Evolutionary conservation across 2,888 invertebrate genomes (phyloP), one percentile per base, ranked within the genome.

Genomic region (Athripsodes cinereus): DNA sequence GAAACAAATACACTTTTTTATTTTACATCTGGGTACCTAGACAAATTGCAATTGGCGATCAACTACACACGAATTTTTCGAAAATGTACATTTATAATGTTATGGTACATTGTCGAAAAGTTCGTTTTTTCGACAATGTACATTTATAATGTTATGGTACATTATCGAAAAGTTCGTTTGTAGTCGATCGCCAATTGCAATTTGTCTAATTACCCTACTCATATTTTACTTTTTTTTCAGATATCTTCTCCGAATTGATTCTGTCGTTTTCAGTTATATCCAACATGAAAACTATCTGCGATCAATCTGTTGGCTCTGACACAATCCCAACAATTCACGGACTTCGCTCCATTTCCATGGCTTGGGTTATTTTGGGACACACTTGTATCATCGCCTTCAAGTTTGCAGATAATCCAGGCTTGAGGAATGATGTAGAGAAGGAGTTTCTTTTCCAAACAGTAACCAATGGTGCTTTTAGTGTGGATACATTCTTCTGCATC

Each of bases 401-500:
- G 78, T 91, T 90, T 69, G 86, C 90, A 48, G 92, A 91, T 71
- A 92, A 92, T 72, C 88, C 88, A 70, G 87, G 87, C 54, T 76
- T 87, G 67, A 75, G 84, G 62, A 81, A 81, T 66, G 79, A 88
- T 59, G 81, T 89, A 34, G 88, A 90, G 72, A 84, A 86, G 70
- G 86, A 87, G 67, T 88, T 90, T 74, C 80, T 85, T 73, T 90
- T 89, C 72, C 90, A 90, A 74, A 85, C 89, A 0, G 84, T 90
- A 63, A 81, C 87, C 61, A 90, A 89, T 67, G 90, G 88, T 0
- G 86, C 89, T 0, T 89, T 88, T 71, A 88, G 88, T 60, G 90
- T 90, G 1, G 90, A 90, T 67, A 89, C 90, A 0, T 90, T 90
- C 76, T 90, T 90, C 78, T 90, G 90, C 70, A 82, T 87, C 48